A percentile compares a stretch with the other conserved stretches of the same genome.
Evolutionary conservation across 2,113 vertebrate genomes (phyloP).

Genomic region (Dicentrarchus labrax): DNA sequence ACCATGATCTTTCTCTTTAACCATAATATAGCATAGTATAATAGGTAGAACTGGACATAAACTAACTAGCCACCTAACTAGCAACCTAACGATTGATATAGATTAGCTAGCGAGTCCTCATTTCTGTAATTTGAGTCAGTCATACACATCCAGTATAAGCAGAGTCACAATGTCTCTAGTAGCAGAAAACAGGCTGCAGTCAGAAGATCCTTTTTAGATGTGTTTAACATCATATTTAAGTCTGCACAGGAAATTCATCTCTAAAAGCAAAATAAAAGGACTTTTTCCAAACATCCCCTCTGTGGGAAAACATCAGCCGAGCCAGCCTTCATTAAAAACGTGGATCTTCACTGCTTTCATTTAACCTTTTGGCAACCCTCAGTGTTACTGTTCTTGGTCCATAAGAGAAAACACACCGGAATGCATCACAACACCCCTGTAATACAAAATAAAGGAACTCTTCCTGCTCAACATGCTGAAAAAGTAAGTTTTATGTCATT

Average conservation of each 20-base stretch:
- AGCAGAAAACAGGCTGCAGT: neutral
- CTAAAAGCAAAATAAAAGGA: neutral
- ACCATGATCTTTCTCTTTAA: too few species aligned
- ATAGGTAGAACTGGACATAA: too few species aligned
- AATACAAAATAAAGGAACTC: neutral
- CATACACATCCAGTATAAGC: neutral
- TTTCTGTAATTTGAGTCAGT: neutral
- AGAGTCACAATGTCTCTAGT: neutral
- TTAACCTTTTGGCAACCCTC: neutral
- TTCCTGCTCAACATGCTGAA: too few species aligned
- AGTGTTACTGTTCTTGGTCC: neutral
- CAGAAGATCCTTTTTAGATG: neutral
- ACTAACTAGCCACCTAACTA: too few species aligned
- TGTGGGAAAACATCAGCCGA: neutral
- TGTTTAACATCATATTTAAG: neutral
- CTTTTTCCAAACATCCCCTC: too few species aligned
- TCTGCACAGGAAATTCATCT: neutral
- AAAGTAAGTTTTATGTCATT: too few species aligned
- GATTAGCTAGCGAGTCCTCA: too few species aligned
- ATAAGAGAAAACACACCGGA: neutral
- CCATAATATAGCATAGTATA: too few species aligned
- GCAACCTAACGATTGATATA: too few species aligned
- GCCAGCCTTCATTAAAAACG: neutral
- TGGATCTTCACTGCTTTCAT: neutral
- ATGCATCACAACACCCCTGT: neutral